phyloP scores from a whole-genome alignment of 2,797 vertebrate species.

The Heteromormyrus szaboi region DNA sequence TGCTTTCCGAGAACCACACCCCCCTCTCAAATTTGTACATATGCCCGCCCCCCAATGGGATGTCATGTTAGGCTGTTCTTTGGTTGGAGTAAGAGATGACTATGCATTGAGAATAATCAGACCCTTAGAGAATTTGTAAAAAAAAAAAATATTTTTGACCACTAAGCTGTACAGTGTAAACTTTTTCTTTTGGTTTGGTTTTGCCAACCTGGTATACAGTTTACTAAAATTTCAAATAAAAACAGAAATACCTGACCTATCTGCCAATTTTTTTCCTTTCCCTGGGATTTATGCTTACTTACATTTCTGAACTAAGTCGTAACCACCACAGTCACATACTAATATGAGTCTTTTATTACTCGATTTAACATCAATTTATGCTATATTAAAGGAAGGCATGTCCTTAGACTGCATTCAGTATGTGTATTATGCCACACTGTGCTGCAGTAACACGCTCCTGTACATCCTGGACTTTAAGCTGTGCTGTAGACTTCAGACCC shows the following conservation, averaged over 20 bases:
- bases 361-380: background rate
- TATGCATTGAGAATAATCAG: background rate
- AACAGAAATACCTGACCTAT: conserved; percentile 3
- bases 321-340: background rate
- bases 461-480: background rate
- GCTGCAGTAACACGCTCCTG: background rate
- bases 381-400: background rate
- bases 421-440: background rate
- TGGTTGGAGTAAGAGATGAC: background rate
- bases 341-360: background rate
- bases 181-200: conserved; percentile 12
- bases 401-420: background rate
- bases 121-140: background rate
- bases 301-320: background rate
- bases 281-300: background rate
- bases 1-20: conserved; percentile 37
- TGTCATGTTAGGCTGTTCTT: conserved; percentile 24
- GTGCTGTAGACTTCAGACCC: background rate
- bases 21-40: conserved; percentile 16
- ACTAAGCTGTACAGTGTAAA: conserved; percentile 13
- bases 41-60: conserved; percentile 8
- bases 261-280: background rate
- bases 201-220: background rate
- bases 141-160: conserved; percentile 1
- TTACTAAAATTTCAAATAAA: conserved; percentile 16